phyloP scores from a whole-genome alignment of 2,113 vertebrate species.

The Stigmatopora argus region DNA sequence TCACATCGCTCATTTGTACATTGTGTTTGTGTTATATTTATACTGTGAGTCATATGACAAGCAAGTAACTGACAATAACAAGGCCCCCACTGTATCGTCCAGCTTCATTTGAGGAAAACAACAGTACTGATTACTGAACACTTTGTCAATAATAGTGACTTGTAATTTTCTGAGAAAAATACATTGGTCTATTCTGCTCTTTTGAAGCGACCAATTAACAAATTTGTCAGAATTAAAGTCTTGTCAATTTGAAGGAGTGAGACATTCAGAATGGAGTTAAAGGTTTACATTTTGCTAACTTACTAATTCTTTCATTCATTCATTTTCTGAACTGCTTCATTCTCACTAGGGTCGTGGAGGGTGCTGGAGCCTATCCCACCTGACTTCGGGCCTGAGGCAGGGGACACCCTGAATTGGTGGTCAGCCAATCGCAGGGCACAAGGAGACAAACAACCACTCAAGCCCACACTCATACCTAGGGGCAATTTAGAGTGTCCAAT shows the following conservation, averaged over 20 bases:
- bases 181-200: background rate
- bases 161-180: background rate
- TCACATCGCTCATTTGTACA: background rate
- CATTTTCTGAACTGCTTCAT: too few species aligned
- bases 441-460: too few species aligned
- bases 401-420: too few species aligned
- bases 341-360: too few species aligned
- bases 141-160: background rate
- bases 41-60: background rate
- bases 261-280: background rate
- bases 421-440: too few species aligned
- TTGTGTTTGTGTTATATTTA: background rate
- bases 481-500: too few species aligned
- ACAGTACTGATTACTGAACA: background rate
- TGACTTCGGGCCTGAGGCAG: too few species aligned
- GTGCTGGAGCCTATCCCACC: too few species aligned
- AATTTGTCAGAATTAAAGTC: background rate
- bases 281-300: background rate
- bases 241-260: background rate
- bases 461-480: too few species aligned
- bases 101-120: background rate
- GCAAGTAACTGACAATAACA: conserved; percentile 4
- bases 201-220: background rate
- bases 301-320: too few species aligned
- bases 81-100: background rate